Conservation (phyloP, 1,140 invertebrate genomes). For the Brachionus koreanus region DNA sequence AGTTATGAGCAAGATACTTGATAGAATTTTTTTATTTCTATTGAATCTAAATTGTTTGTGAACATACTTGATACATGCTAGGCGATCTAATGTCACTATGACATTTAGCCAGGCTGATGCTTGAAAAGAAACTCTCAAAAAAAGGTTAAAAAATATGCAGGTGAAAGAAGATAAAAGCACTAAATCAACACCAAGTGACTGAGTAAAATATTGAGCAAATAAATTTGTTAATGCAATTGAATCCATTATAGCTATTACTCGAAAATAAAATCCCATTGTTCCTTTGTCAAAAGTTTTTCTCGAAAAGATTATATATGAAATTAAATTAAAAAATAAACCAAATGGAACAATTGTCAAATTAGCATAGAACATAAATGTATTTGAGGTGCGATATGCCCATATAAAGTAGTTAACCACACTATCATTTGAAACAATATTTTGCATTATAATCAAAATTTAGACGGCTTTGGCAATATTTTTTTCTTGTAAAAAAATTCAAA, state of each 20-base stretch:
- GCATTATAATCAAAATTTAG: neutral
- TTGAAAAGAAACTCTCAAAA: neutral
- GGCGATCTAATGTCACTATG: neutral
- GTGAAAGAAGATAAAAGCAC: neutral
- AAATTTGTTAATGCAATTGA: neutral
- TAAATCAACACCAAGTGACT: neutral
- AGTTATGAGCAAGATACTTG: neutral
- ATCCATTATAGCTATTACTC: neutral
- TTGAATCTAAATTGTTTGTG: neutral
- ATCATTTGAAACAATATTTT: neutral
- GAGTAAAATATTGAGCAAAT: neutral
- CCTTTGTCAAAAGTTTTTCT: neutral
- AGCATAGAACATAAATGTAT: neutral
- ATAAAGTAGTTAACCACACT: neutral
- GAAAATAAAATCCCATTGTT: slow-evolving; percentile 17
- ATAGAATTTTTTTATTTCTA: slow-evolving; percentile 12
- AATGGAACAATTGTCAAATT: neutral
- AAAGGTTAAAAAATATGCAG: slow-evolving; percentile 1
- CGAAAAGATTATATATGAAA: neutral
- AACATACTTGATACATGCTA: neutral
- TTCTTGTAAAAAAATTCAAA: too few species aligned
- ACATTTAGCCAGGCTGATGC: slow-evolving; percentile 1
- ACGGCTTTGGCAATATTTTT: neutral
- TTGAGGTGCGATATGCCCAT: slow-evolving; percentile 7
- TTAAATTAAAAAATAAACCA: neutral